Percentiles rank a stretch among this genome's conserved stretches.
phyloP scores from a whole-genome alignment of 2,113 vertebrate species.

The Nipponia nippon region DNA sequence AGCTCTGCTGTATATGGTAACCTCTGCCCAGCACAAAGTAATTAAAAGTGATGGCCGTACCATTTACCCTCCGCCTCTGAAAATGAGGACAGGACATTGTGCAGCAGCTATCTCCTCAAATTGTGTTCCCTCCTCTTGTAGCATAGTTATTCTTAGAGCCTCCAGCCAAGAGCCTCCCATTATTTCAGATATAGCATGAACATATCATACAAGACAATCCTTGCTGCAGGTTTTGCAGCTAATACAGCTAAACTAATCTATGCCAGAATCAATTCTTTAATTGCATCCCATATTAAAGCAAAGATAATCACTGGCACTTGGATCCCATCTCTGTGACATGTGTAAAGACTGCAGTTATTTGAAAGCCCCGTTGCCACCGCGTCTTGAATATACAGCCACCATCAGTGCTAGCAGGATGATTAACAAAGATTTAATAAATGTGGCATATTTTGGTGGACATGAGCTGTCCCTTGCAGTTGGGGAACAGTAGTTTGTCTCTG shows the following conservation, averaged over 20 bases:
- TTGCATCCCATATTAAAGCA: neutral
- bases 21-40: neutral
- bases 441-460: neutral
- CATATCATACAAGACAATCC: constrained; percentile 8
- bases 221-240: constrained; percentile 21
- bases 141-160: neutral
- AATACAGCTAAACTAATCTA: neutral
- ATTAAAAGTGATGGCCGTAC: neutral
- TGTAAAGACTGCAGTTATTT: neutral
- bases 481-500: neutral
- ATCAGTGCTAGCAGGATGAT: neutral
- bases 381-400: neutral
- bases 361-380: neutral
- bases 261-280: constrained; percentile 28
- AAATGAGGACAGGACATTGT: neutral
- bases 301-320: neutral
- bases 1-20: neutral
- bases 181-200: neutral
- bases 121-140: neutral
- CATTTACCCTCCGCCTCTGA: neutral
- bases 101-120: neutral
- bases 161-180: constrained; percentile 5
- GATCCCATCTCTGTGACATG: neutral
- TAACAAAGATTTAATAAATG: neutral
- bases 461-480: neutral